Percentiles rank a stretch among this genome's conserved stretches.
Conservation (phyloP, 2,797 vertebrate genomes). For the Crypturellus tataupa region DNA sequence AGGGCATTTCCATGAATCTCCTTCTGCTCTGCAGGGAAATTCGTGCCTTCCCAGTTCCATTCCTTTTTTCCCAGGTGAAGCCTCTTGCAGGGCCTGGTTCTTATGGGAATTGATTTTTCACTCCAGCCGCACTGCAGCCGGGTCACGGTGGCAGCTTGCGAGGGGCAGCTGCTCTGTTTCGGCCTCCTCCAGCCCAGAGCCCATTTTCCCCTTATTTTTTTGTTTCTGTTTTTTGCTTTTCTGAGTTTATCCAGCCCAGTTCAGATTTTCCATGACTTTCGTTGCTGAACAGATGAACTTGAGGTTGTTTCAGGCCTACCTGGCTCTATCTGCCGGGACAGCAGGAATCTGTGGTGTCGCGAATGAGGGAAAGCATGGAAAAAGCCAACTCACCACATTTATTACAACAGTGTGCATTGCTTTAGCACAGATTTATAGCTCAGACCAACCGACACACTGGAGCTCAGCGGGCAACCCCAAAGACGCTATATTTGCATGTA, state of each 20-base stretch:
- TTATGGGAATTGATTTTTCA: constrained; percentile 80
- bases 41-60: background rate
- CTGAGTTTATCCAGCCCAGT: background rate
- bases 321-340: background rate
- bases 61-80: constrained; percentile 69
- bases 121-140: constrained; percentile 61
- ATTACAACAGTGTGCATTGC: background rate
- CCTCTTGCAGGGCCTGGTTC: constrained; percentile 56
- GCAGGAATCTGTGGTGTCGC: background rate
- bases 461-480: background rate
- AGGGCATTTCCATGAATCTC: background rate
- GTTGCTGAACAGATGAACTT: background rate
- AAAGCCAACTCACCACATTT: background rate
- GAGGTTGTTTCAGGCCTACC: background rate
- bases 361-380: background rate
- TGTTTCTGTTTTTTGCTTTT: background rate
- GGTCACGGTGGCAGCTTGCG: constrained; percentile 50
- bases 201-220: constrained; percentile 47
- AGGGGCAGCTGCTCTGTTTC: constrained; percentile 42
- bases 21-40: background rate
- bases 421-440: constrained; percentile 37
- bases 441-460: background rate
- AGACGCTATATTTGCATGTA: constrained; percentile 32
- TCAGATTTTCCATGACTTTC: background rate
- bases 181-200: constrained; percentile 40